Percentiles rank a stretch among this genome's conserved stretches.
These are phyloP conservation scores for Acanthoscelides obtectus DNA, from an alignment of 2,888 invertebrate genomes.

Conservation along the genomic window DNA sequence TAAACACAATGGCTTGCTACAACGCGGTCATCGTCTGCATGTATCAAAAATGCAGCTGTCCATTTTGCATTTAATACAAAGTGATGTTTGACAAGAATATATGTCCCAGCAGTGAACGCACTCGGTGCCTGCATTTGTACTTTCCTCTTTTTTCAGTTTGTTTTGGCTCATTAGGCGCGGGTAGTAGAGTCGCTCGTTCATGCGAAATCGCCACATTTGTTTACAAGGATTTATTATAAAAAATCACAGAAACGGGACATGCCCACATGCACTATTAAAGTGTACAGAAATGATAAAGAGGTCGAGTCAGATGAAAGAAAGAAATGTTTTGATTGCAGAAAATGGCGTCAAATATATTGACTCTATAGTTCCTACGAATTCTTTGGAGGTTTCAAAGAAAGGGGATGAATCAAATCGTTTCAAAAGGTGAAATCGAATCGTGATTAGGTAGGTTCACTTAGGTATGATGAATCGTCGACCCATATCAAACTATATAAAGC, in stretches of 20 bases:
- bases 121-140: slow-evolving; percentile 12
- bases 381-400: no score
- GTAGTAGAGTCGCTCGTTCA: slow-evolving; percentile 2
- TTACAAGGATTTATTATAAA: slow-evolving; percentile 19
- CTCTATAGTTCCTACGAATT: no score
- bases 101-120: slow-evolving; percentile 2
- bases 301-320: no score
- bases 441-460: no score
- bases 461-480: no score
- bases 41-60: slow-evolving; percentile 21
- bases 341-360: no score
- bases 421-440: no score
- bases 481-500: no score
- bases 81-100: slow-evolving; percentile 23
- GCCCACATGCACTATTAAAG: no score
- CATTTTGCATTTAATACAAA: slow-evolving; percentile 23
- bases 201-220: slow-evolving; percentile 14
- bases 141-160: slow-evolving; percentile 9
- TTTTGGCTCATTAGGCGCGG: slow-evolving; percentile 16
- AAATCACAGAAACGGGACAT: slow-evolving; percentile 5
- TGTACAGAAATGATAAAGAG: no score
- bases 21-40: neutral
- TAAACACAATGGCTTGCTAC: neutral
- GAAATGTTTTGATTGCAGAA: no score
- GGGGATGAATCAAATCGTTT: no score